Conservation (phyloP, 2,797 vertebrate species). For the Sebastes taczanowskii region DNA sequence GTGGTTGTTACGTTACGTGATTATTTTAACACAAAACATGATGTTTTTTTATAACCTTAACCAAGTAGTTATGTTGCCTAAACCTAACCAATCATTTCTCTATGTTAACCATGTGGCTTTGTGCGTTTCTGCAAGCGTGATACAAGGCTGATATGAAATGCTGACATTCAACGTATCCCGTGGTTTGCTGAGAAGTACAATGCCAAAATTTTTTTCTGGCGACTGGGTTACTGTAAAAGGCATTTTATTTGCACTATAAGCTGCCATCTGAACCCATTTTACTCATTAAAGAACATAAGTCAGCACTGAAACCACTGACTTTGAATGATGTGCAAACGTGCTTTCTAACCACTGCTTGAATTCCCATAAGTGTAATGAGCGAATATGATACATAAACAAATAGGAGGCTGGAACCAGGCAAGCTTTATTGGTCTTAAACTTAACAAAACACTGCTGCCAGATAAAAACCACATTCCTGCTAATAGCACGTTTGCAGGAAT, state of each 20-base stretch:
- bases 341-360: background rate
- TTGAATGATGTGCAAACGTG: background rate
- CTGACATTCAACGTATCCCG: too few relatives aligned
- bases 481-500: slow-evolving; percentile 10
- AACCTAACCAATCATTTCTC: too few relatives aligned
- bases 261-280: background rate
- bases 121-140: too few relatives aligned
- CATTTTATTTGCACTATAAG: background rate
- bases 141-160: background rate
- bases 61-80: too few relatives aligned
- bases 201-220: too few relatives aligned
- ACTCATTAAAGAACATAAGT: background rate
- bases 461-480: slow-evolving; percentile 31
- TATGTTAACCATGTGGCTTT: too few relatives aligned
- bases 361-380: background rate
- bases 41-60: too few relatives aligned
- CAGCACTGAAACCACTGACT: background rate
- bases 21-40: too few relatives aligned
- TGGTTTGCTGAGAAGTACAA: too few relatives aligned
- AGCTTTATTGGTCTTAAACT: slow-evolving; percentile 62
- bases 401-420: slow-evolving; percentile 41
- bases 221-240: too few relatives aligned
- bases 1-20: too few relatives aligned
- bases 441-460: slow-evolving; percentile 56
- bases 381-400: background rate